Conservation (phyloP, 1,140 invertebrate species). For the Aphaenogaster rudis region DNA sequence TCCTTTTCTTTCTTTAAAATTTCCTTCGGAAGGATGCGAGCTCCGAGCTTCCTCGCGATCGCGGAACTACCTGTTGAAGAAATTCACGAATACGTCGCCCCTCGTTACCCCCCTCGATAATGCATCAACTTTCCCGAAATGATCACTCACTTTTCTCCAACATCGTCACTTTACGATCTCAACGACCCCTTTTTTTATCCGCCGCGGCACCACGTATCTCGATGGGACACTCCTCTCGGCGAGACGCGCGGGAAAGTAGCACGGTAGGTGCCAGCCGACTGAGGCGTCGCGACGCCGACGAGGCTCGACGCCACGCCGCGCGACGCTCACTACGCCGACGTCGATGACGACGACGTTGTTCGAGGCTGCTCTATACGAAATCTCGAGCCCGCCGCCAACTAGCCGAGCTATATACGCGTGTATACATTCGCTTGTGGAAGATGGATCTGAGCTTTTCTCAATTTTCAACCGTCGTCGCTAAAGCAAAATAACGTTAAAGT, state of each 20-base stretch:
- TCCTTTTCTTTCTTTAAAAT: background rate
- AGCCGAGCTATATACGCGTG: background rate
- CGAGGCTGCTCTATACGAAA: constrained; percentile 56
- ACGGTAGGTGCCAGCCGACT: constrained; percentile 82
- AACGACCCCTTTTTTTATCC: constrained; percentile 20
- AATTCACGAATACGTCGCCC: constrained; percentile 36
- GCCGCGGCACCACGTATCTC: constrained; percentile 59
- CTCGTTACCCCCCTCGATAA: background rate
- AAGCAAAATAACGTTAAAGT: background rate
- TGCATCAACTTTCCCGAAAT: constrained; percentile 1
- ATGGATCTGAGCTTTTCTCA: constrained; percentile 18
- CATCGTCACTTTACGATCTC: constrained; percentile 76
- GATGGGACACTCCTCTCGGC: constrained; percentile 45
- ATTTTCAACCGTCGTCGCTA: background rate
- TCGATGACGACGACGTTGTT: constrained; percentile 73
- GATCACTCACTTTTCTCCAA: constrained; percentile 85
- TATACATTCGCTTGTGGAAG: background rate
- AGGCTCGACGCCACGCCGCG: constrained; percentile 62
- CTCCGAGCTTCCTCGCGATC: constrained; percentile 24
- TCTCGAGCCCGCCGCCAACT: constrained; percentile 17
- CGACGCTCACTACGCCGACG: constrained; percentile 80
- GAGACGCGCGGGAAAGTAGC: constrained; percentile 53
- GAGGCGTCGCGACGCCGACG: constrained; percentile 82
- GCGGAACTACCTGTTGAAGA: constrained; percentile 75
- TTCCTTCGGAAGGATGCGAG: background rate